phyloP scores from a whole-genome alignment of 2,797 vertebrate species.

The Cossypha dichroa region DNA sequence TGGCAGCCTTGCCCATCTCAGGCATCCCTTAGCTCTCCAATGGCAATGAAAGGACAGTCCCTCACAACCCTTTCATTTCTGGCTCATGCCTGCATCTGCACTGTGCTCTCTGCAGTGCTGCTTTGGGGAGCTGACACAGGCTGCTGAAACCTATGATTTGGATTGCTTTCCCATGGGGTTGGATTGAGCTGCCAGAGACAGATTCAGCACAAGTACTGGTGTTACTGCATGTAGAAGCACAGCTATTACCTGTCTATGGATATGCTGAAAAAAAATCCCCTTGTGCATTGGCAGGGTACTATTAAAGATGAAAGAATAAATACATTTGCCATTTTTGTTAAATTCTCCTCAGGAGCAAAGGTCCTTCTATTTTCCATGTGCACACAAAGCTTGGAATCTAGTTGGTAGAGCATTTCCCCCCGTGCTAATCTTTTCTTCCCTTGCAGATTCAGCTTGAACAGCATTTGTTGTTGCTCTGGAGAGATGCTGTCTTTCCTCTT shows the following conservation, averaged over 20 bases:
- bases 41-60: neutral
- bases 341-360: neutral
- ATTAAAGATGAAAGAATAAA: neutral
- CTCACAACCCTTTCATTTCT: neutral
- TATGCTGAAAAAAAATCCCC: neutral
- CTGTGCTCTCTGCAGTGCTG: neutral
- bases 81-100: neutral
- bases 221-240: neutral
- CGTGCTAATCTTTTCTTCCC: neutral
- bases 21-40: neutral
- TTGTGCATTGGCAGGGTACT: neutral
- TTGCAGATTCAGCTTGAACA: neutral
- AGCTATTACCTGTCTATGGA: neutral
- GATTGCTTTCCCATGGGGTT: neutral
- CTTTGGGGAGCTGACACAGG: neutral
- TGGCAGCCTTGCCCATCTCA: neutral
- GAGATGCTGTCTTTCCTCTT: neutral
- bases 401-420: neutral
- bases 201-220: neutral
- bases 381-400: neutral
- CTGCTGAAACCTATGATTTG: neutral
- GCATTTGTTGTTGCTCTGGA: neutral
- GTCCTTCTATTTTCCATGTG: neutral
- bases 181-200: neutral
- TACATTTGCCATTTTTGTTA: neutral